Conservation (phyloP, 2,888 invertebrate genomes). For the Ormyrus nitidulus region DNA sequence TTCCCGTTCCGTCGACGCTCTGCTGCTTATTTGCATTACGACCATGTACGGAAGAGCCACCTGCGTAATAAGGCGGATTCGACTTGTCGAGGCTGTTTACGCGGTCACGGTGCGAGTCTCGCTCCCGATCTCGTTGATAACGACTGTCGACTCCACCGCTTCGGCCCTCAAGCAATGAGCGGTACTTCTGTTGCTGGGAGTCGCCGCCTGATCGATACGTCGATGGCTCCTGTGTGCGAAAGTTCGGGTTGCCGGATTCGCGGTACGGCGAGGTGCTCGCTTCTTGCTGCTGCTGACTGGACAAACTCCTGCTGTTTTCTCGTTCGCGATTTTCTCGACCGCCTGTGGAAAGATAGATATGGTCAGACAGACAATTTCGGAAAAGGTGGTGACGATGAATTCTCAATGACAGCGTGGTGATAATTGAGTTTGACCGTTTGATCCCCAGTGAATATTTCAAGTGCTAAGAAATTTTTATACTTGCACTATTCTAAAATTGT, state of each 20-base stretch:
- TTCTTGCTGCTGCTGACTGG: slow-evolving; percentile 64
- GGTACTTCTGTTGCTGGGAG: slow-evolving; percentile 68
- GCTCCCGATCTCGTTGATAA: slow-evolving; percentile 69
- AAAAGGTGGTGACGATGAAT: background rate
- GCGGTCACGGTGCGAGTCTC: slow-evolving; percentile 70
- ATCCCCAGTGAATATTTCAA: too few relatives aligned
- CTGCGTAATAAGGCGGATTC: slow-evolving; percentile 65
- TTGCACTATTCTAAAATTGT: too few relatives aligned
- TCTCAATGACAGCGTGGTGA: background rate
- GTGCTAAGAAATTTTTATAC: too few relatives aligned
- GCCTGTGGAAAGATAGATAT: background rate
- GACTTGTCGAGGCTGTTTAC: slow-evolving; percentile 73
- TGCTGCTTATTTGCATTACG: slow-evolving; percentile 67
- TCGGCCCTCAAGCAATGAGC: slow-evolving; percentile 66
- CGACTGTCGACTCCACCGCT: slow-evolving; percentile 57
- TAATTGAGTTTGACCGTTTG: too few relatives aligned
- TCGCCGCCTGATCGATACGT: slow-evolving; percentile 68
- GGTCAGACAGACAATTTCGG: background rate
- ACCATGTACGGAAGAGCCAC: slow-evolving; percentile 64
- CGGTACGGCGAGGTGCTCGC: slow-evolving; percentile 72
- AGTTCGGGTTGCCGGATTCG: slow-evolving; percentile 70
- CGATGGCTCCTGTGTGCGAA: slow-evolving; percentile 69
- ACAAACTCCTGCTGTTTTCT: slow-evolving; percentile 62
- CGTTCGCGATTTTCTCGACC: slow-evolving; percentile 70
- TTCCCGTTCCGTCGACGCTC: slow-evolving; percentile 64